phyloP scores from a whole-genome alignment of 2,113 vertebrate species.

The Carollia perspicillata region DNA sequence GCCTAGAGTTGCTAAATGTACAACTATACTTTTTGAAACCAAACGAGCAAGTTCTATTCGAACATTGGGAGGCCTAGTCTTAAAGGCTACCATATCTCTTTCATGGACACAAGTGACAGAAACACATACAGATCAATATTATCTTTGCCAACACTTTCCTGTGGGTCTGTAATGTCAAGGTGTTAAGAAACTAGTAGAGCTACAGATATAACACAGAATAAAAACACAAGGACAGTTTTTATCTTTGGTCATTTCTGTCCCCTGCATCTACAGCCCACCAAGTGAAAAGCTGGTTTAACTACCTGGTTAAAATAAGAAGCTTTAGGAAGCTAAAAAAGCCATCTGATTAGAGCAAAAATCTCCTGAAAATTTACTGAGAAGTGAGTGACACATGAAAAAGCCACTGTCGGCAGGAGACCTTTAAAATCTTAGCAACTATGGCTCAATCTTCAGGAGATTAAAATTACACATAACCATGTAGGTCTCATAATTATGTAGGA shows the following conservation, averaged over 20 bases:
- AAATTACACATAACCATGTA: neutral
- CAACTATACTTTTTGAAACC: neutral
- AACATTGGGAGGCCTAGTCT: neutral
- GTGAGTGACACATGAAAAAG: neutral
- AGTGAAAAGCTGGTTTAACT: neutral
- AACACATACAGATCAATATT: neutral
- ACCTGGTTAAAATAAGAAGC: neutral
- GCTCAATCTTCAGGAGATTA: neutral
- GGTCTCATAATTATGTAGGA: neutral
- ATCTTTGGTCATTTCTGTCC: neutral
- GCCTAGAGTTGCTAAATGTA: neutral
- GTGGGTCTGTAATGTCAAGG: neutral
- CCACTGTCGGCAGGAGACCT: neutral
- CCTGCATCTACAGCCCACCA: neutral
- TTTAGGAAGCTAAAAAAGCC: neutral
- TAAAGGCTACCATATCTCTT: neutral
- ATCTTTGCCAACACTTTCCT: neutral
- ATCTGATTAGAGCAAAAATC: neutral
- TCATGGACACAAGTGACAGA: neutral
- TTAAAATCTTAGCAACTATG: constrained; percentile 20
- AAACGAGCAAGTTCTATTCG: neutral
- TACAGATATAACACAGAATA: neutral
- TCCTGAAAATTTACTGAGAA: constrained; percentile 16
- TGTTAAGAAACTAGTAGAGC: neutral
- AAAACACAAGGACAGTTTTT: neutral